Conservation (phyloP, 35 echinoderm and acorn worm genomes). For the Antedon bifida region DNA sequence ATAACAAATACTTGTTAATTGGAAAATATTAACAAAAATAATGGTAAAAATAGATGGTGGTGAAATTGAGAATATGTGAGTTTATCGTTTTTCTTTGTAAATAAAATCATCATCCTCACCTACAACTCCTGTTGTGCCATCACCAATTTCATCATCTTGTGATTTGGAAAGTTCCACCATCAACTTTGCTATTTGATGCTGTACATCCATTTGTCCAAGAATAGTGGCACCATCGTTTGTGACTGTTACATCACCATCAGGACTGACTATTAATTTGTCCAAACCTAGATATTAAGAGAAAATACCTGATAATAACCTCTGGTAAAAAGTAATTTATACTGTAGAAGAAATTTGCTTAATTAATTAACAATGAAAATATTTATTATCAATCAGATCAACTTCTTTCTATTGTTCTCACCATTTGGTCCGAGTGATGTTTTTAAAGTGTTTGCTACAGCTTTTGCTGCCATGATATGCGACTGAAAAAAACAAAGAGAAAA, state of each 20-base stretch:
- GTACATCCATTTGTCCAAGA: slow-evolving; percentile 76
- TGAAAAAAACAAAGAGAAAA: slow-evolving; percentile 34
- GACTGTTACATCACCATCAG: slow-evolving; percentile 94
- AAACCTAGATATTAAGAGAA: slow-evolving; percentile 24
- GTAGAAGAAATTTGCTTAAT: not conserved
- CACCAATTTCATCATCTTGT: slow-evolving; percentile 99
- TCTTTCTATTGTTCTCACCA: slow-evolving; percentile 42
- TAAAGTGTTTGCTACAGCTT: slow-evolving; percentile 67
- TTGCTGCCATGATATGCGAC: slow-evolving; percentile 90
- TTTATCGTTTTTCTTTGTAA: no score
- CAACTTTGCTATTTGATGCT: slow-evolving; percentile 89
- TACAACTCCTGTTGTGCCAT: slow-evolving; percentile 97
- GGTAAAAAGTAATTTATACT: no score
- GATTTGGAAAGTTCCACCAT: slow-evolving; percentile 93
- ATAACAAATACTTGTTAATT: not conserved
- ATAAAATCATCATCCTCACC: slow-evolving; percentile 27
- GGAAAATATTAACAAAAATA: not conserved
- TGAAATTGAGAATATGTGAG: no score
- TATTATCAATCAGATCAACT: no score
- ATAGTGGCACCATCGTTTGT: slow-evolving; percentile 99
- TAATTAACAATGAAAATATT: not conserved
- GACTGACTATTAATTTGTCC: slow-evolving; percentile 93
- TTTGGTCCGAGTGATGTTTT: slow-evolving; percentile 88
- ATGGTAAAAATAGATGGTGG: no score
- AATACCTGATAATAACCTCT: no score